Evolutionary conservation across 2,113 vertebrate genomes (phyloP), one percentile per base, ranked within the genome.

Genomic region (Castor canadensis): DNA sequence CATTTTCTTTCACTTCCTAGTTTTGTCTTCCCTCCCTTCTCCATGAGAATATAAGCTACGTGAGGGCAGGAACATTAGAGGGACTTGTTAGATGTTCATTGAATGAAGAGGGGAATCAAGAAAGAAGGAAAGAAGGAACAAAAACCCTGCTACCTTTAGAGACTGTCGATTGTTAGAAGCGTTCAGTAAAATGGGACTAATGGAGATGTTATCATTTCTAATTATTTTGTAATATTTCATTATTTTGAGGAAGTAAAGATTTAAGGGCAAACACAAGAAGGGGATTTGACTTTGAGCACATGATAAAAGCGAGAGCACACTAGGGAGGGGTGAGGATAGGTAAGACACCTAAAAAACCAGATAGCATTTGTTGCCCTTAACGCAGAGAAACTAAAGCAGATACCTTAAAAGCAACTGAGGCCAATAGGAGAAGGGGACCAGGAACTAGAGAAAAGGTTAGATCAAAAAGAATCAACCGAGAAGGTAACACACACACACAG

Each of bases 221-320:
- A 58, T 83, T 95, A 75, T 49, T 66, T 95, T 66, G 13, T 2
- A 79, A 52, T 24, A 77, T 40, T 60, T 85, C 28, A 77, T 72
- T 73, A 30, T 93, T 95, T 87, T 83, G 75, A 47, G 38, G 28
- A 64, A 92, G 52, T 76, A 84, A 80, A 93, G n/a, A 72, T 52
- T 56, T 76, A 91, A 90, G 87, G 85, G 13, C 47, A 87, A 90
- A 83, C 10, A 10, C 9, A 87, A 90, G n/a, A n/a, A n/a, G n/a
- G n/a, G n/a, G n/a, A n/a, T n/a, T n/a, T n/a, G n/a, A n/a, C n/a
- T n/a, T n/a, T n/a, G n/a, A n/a, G n/a, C n/a, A n/a, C n/a, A n/a
- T n/a, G n/a, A n/a, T n/a, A n/a, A n/a, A n/a, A n/a, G n/a, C n/a
- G n/a, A n/a, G n/a, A n/a, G n/a, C n/a, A n/a, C n/a, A n/a, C n/a